phyloP scores from a whole-genome alignment of 2,888 invertebrate genomes.

The Brenthis ino region DNA sequence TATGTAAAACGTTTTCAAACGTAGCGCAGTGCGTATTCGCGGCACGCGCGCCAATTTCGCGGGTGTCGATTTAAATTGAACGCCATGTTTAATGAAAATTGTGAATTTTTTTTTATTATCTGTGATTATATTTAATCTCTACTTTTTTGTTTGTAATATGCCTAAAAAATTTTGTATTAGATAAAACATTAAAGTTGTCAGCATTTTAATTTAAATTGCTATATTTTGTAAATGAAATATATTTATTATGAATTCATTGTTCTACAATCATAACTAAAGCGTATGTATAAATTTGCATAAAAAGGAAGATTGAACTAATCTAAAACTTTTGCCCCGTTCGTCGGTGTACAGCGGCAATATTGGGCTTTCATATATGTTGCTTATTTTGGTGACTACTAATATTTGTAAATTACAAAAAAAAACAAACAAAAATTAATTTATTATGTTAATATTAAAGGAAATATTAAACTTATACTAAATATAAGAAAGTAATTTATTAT shows the following conservation, averaged over 20 bases:
- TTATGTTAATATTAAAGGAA: too few relatives aligned
- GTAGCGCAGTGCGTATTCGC: constrained; percentile 61
- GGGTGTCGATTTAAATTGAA: constrained; percentile 62
- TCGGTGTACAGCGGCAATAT: not conserved
- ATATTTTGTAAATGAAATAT: not conserved
- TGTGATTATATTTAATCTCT: not conserved
- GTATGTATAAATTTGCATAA: constrained; percentile 23
- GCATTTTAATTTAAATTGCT: not conserved
- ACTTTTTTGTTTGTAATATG: not conserved
- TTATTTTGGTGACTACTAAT: not conserved
- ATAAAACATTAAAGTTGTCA: too few relatives aligned
- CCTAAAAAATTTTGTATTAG: not conserved
- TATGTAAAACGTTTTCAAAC: constrained; percentile 60
- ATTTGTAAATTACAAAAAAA: too few relatives aligned
- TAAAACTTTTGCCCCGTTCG: constrained; percentile 5
- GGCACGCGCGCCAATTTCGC: constrained; percentile 72
- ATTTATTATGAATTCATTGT: not conserved
- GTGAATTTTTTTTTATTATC: constrained; percentile 36
- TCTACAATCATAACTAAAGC: constrained; percentile 5
- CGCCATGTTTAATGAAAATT: constrained; percentile 63
- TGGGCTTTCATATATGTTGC: not conserved
- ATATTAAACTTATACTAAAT: too few relatives aligned
- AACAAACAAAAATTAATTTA: too few relatives aligned
- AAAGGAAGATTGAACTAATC: constrained; percentile 8
- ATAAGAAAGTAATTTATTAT: too few relatives aligned